A percentile compares a stretch with the other conserved stretches of the same genome.
phyloP scores from a whole-genome alignment of 2,888 invertebrate genomes.

The Patella caerulea region DNA sequence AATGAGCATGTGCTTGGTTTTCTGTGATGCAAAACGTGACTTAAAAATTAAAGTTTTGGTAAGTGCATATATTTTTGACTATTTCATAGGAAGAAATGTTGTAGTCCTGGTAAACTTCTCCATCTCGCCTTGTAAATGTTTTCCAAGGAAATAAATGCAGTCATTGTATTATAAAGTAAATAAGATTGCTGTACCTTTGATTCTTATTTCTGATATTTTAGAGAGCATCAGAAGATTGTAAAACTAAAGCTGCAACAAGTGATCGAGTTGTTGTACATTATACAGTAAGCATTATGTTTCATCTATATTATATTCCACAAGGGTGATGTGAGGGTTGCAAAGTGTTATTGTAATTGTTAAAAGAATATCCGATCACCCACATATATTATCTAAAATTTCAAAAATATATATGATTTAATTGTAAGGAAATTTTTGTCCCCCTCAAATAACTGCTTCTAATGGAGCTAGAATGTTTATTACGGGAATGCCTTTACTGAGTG shows the following conservation, averaged over 20 bases:
- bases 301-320: background rate
- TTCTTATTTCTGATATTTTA: constrained; percentile 12
- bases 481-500: too few species aligned
- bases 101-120: background rate
- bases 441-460: too few species aligned
- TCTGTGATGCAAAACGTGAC: too few species aligned
- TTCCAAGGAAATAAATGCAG: background rate
- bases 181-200: background rate
- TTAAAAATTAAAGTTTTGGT: too few species aligned
- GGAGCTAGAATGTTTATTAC: too few species aligned
- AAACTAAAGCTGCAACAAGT: constrained; percentile 29
- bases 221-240: constrained; percentile 38
- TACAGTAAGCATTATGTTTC: constrained; percentile 30
- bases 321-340: too few species aligned
- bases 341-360: too few species aligned
- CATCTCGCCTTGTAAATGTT: background rate
- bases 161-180: too few species aligned
- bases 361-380: too few species aligned
- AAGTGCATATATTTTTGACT: background rate
- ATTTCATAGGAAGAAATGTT: background rate
- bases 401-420: background rate
- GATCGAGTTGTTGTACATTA: constrained; percentile 42
- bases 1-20: too few species aligned
- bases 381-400: background rate
- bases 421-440: background rate